A percentile compares a stretch with the other conserved stretches of the same genome.
Evolutionary conservation across 2,113 vertebrate genomes (phyloP).

Genomic region (Sitta europaea): DNA sequence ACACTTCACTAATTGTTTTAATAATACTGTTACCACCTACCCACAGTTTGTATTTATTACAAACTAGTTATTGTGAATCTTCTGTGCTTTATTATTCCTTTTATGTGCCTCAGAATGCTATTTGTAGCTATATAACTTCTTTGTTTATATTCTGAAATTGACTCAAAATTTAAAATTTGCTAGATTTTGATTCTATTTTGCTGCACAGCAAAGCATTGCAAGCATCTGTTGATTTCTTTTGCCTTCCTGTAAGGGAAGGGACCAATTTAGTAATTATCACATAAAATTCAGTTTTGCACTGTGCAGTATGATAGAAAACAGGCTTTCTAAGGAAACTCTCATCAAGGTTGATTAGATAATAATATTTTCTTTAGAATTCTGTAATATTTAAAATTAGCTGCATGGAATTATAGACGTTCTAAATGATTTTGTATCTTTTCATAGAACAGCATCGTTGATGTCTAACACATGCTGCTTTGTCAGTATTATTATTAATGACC

Average conservation of each 20-base stretch:
- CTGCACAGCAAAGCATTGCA: not conserved
- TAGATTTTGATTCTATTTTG: not conserved
- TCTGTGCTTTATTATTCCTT: not conserved
- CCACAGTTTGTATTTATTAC: not conserved
- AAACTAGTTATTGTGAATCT: not conserved
- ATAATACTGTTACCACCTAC: not conserved
- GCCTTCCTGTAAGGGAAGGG: not conserved
- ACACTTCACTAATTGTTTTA: not conserved
- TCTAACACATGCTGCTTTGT: not conserved
- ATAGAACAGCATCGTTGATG: not conserved
- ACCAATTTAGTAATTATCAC: constrained; percentile 15
- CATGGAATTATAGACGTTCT: not conserved
- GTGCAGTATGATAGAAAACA: not conserved
- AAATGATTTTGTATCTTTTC: not conserved
- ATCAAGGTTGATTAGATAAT: constrained; percentile 7
- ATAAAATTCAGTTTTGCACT: not conserved
- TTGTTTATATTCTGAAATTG: not conserved
- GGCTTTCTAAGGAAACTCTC: not conserved
- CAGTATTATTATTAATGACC: not conserved
- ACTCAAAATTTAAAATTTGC: not conserved
- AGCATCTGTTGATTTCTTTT: not conserved
- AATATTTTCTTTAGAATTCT: not conserved
- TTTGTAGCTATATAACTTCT: not conserved
- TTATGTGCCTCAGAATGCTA: not conserved
- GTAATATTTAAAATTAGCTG: not conserved